phyloP scores from a whole-genome alignment of 2,888 invertebrate genomes.

The Drosophila atroscutellata region DNA sequence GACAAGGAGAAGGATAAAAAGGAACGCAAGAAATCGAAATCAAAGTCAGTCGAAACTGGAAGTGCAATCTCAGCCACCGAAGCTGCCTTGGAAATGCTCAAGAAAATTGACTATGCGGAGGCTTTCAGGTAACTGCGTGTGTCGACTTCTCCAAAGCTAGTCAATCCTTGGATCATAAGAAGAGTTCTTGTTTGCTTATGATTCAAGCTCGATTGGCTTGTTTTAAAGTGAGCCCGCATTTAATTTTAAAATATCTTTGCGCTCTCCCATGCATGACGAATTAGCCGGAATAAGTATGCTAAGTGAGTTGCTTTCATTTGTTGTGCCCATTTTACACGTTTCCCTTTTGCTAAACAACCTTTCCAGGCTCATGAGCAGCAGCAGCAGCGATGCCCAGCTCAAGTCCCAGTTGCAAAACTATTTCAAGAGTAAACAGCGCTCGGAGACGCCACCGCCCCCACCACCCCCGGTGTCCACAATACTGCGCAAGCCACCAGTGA shows the following conservation, averaged over 20 bases:
- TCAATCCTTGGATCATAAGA: slow-evolving; percentile 22
- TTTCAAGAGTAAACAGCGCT: slow-evolving; percentile 42
- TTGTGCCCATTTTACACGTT: slow-evolving; percentile 14
- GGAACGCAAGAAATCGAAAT: slow-evolving; percentile 81
- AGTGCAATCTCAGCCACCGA: slow-evolving; percentile 16
- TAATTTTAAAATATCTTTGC: slow-evolving; percentile 17
- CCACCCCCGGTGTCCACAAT: slow-evolving; percentile 35
- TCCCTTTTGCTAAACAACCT: slow-evolving; percentile 11
- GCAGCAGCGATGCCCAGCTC: slow-evolving; percentile 85
- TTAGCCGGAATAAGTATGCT: slow-evolving; percentile 53
- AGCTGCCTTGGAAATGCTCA: slow-evolving; percentile 87
- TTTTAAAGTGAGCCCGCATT: slow-evolving; percentile 3
- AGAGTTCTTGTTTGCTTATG: background rate
- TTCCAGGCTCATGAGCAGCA: slow-evolving; percentile 64
- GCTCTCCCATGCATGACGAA: slow-evolving; percentile 41
- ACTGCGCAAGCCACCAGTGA: slow-evolving; percentile 25
- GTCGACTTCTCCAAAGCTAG: background rate
- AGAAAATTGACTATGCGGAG: slow-evolving; percentile 88
- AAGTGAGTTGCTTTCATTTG: slow-evolving; percentile 16
- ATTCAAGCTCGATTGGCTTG: slow-evolving; percentile 27
- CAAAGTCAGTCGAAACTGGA: slow-evolving; percentile 43
- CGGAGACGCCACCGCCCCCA: slow-evolving; percentile 71
- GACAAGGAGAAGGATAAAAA: slow-evolving; percentile 71
- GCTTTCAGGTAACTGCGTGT: slow-evolving; percentile 87
- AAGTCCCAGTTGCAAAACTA: slow-evolving; percentile 76